Base-by-base conservation (phyloP, 2,797 vertebrate species). In the Phalloptychus januarius region DNA sequence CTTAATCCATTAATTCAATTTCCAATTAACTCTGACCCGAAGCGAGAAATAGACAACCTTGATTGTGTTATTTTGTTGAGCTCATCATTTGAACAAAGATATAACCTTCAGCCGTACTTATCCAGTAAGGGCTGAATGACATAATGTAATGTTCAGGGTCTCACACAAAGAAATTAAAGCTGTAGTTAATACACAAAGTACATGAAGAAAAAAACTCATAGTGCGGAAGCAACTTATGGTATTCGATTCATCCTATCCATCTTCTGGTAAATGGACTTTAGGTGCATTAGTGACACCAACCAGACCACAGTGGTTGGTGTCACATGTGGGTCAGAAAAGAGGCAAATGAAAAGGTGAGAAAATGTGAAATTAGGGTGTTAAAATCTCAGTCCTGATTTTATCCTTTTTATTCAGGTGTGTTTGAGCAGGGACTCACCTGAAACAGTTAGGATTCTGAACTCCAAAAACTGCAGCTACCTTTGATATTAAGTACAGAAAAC, bases 1-100 rank as follows among this genome's bases (percentile, higher is more conserved):
- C 8, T 80, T n/a, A 72, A 46, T 77, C 5, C 45, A 28, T 75
- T 79, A 4, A 63, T 69, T 82, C 77, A 42, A 70, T 71, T 76
- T 70, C 65, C 25, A 73, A 72, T 5, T 63, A 48, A 50, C 31
- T 81, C n/a, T 50, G 76, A 54, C 38, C 75, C 61, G 36, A 83
- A 78, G 18, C 13, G 74, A 52, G 15, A 75, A 63, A 78, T 33
- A 38, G 69, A 25, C 33, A 72, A 56, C 40, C 28, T 77, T 58
- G 7, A 44, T 74, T 54, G 67, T 70, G 28, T 40, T 63, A 23
- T 76, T 83, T 8, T 77, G 56, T 75, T 72, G 48, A 81, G 61
- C 80, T 74, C 56, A 72, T 50, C 20, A 65, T 70, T 54, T 78
- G 72, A 5, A 72, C 23, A 75, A 75, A 69, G 16, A 31, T 46